Percentiles rank a stretch among this genome's conserved stretches.
phyloP scores from a whole-genome alignment of 2,888 invertebrate species.

The Drosophila sordidula region DNA sequence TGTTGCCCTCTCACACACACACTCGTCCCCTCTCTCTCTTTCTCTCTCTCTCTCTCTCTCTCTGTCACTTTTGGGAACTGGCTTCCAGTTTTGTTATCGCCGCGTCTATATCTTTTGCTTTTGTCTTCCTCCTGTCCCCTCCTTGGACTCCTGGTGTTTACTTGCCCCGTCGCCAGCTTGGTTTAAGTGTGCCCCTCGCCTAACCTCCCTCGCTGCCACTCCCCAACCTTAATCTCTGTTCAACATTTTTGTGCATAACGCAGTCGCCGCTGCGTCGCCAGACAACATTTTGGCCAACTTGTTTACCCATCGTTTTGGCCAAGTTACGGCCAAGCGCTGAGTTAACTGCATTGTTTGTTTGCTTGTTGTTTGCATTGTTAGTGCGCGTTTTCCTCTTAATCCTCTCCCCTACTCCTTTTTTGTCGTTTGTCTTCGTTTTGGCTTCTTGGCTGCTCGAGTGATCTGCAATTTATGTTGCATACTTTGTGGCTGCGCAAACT shows the following conservation, averaged over 20 bases:
- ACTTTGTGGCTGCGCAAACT: slow-evolving; percentile 44
- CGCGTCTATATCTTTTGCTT: slow-evolving; percentile 57
- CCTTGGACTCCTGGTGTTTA: slow-evolving; percentile 15
- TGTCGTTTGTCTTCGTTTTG: slow-evolving; percentile 7
- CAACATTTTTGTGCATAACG: slow-evolving; percentile 56
- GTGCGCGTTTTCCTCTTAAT: slow-evolving; percentile 8
- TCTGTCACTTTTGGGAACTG: slow-evolving; percentile 26
- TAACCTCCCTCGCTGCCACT: neutral
- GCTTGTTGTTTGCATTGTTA: slow-evolving; percentile 50
- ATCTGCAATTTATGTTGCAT: slow-evolving; percentile 52
- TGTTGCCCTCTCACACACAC: neutral
- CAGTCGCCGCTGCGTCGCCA: slow-evolving; percentile 50
- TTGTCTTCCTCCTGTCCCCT: slow-evolving; percentile 20
- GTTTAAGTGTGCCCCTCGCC: slow-evolving; percentile 27
- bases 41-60: neutral
- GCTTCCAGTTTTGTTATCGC: slow-evolving; percentile 70
- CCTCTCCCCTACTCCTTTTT: neutral
- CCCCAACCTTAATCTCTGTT: slow-evolving; percentile 54
- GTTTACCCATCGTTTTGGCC: slow-evolving; percentile 55
- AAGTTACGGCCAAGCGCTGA: slow-evolving; percentile 46
- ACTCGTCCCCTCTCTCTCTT: neutral
- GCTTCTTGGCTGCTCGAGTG: slow-evolving; percentile 5
- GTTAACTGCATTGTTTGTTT: slow-evolving; percentile 62
- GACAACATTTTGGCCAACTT: slow-evolving; percentile 51
- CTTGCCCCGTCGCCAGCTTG: slow-evolving; percentile 40